phyloP scores from a whole-genome alignment of 2,797 vertebrate species.

The Avahi laniger region DNA sequence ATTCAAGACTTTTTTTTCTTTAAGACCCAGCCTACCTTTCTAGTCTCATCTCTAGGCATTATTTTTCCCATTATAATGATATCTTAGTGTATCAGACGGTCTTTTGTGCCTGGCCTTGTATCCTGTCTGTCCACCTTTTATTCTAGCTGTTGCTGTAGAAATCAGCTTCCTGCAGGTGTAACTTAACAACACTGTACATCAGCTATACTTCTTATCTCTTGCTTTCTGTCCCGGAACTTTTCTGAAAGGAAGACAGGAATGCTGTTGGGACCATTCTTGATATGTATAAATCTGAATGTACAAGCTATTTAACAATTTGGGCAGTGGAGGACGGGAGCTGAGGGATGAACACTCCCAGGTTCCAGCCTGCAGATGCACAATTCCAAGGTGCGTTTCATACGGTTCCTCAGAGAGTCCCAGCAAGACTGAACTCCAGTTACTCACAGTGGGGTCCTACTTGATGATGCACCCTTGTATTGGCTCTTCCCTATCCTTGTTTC shows the following conservation, averaged over 20 bases:
- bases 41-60: background rate
- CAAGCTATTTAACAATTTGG: background rate
- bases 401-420: background rate
- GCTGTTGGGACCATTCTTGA: background rate
- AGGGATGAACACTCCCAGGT: background rate
- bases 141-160: background rate
- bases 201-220: background rate
- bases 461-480: background rate
- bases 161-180: background rate
- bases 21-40: background rate
- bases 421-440: background rate
- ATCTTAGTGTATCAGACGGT: background rate
- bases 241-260: background rate
- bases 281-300: background rate
- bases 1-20: background rate
- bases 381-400: background rate
- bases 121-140: background rate
- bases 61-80: background rate
- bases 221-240: background rate
- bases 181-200: background rate
- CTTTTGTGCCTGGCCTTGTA: background rate
- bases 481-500: background rate
- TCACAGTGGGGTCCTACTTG: background rate
- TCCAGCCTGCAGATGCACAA: background rate
- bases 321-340: background rate